Evolutionary conservation across 1,140 invertebrate genomes (phyloP), one percentile per base, ranked within the genome.

Genomic region (Dendroctonus valens): DNA sequence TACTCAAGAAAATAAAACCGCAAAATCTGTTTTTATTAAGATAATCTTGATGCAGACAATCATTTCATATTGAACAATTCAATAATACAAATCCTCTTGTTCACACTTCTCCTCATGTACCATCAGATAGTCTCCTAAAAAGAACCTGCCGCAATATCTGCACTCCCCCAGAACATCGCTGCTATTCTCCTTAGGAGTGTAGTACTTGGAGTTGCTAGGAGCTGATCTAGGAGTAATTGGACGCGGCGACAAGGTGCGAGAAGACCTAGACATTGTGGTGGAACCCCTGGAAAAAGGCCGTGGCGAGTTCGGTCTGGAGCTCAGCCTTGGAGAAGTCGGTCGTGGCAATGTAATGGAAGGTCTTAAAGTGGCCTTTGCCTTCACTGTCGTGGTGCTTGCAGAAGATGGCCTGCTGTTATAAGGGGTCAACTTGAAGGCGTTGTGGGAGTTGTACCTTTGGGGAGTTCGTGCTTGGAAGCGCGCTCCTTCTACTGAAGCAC

Each of bases 81-180:
- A 26, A 26, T 26, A 26, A 26, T 2, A 26, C 26, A 26, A 26
- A 26, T 26, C 26, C 26, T 54, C 57, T 6, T 62, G 39, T 7
- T 54, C 44, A 39, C 68, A 69, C 5, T 62, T 65, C 6, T 65
- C 64, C 42, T 70, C 69, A 37, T 70, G 69, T 12, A 67, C 46
- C 9, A n/a, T 26, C 9, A 70, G 38, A 59, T 65, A 70, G 41
- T 70, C 65, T 37, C 69, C 69, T 44, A 70, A 39, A 65, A 70
- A 62, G 49, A 67, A 70, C 44, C 64, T 67, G 9, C 61, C 57
- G 41, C 69, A 70, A 41, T 59, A 40, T 7, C 46, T 54, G 44
- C 69, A 70, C 15, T 70, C 46, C 11, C 59, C 62, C 7, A 70
- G 46, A 8, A 46, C 51, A 37, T 67, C 53, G 39, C 41, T 44